Conservation (phyloP, 2,797 vertebrate genomes). For the Epinephelus coioides region DNA sequence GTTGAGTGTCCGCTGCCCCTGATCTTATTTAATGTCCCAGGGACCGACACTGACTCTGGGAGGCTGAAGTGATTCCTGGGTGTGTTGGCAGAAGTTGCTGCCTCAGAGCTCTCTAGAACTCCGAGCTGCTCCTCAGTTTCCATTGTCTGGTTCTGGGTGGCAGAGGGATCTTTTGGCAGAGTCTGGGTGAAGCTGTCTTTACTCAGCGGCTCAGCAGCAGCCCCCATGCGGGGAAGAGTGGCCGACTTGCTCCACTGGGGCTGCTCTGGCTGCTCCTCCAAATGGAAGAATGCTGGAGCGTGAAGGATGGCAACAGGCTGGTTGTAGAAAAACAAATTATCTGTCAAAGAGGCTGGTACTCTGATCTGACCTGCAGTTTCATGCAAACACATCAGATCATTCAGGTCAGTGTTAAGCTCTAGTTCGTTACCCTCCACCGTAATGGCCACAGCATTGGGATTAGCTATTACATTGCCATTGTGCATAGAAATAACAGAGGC, state of each 20-base stretch:
- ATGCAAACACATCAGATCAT: slow-evolving; percentile 55
- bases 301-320: slow-evolving; percentile 91
- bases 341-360: slow-evolving; percentile 78
- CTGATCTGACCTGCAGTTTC: slow-evolving; percentile 74
- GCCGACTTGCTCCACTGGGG: slow-evolving; percentile 84
- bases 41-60: slow-evolving; percentile 92
- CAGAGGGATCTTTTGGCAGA: slow-evolving; percentile 76
- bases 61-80: slow-evolving; percentile 85
- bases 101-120: slow-evolving; percentile 70
- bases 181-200: slow-evolving; percentile 86
- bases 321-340: slow-evolving; percentile 88
- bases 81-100: slow-evolving; percentile 74
- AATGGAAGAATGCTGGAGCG: slow-evolving; percentile 85
- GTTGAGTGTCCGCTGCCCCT: slow-evolving; percentile 85
- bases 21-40: slow-evolving; percentile 90
- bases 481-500: slow-evolving; percentile 69
- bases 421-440: slow-evolving; percentile 27
- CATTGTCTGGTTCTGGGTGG: slow-evolving; percentile 75
- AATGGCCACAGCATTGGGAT: slow-evolving; percentile 78
- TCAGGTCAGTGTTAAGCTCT: slow-evolving; percentile 58
- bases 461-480: slow-evolving; percentile 82
- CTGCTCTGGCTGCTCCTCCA: slow-evolving; percentile 82
- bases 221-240: slow-evolving; percentile 88
- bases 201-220: slow-evolving; percentile 77
- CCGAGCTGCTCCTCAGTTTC: slow-evolving; percentile 76